A percentile compares a stretch with the other conserved stretches of the same genome.
Evolutionary conservation across 2,113 vertebrate species (phyloP).

Genomic region (Tamias sibiricus): DNA sequence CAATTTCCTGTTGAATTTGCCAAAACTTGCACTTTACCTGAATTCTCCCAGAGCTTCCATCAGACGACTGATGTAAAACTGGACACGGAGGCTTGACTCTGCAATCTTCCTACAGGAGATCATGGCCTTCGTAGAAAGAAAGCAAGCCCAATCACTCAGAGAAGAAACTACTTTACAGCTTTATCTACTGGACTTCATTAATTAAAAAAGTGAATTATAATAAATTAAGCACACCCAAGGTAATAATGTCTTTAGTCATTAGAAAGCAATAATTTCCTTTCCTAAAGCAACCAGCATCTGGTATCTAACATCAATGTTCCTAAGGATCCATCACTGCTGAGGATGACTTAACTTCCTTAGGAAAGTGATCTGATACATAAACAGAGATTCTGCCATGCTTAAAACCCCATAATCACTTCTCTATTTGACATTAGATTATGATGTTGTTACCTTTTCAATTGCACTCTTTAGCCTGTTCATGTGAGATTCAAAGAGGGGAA

Average conservation of each 20-base stretch:
- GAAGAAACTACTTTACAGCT: constrained; percentile 30
- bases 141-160: constrained; percentile 75
- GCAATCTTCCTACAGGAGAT: constrained; percentile 93
- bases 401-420: neutral
- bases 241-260: neutral
- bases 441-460: constrained; percentile 91
- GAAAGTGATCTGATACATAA: neutral
- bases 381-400: neutral
- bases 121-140: constrained; percentile 90
- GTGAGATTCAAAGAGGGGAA: constrained; percentile 94
- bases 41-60: constrained; percentile 94
- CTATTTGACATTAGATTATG: neutral
- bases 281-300: neutral
- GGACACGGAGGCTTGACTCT: constrained; percentile 92
- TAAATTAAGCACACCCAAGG: neutral
- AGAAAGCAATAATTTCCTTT: neutral
- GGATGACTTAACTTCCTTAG: neutral
- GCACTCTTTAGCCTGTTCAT: constrained; percentile 94
- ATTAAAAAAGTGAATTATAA: neutral
- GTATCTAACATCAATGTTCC: neutral
- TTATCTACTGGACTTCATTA: constrained; percentile 61
- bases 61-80: constrained; percentile 92
- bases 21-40: constrained; percentile 86
- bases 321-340: neutral
- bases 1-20: neutral